Conservation (phyloP, 1,140 invertebrate species). For the Zaprionus capensis region DNA sequence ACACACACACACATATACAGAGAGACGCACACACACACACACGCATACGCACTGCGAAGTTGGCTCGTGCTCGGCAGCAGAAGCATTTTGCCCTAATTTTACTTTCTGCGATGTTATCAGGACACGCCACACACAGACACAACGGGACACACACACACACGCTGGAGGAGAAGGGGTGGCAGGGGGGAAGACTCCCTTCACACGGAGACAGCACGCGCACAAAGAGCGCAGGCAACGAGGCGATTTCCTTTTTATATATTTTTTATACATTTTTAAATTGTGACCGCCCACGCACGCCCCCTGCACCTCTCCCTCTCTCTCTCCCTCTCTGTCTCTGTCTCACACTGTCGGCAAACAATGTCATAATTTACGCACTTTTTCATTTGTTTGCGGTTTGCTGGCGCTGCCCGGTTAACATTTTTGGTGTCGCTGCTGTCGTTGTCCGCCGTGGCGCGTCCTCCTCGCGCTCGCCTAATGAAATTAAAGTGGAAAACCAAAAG, state of each 20-base stretch:
- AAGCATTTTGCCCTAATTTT: slow-evolving; percentile 80
- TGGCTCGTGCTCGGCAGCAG: slow-evolving; percentile 34
- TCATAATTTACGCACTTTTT: slow-evolving; percentile 82
- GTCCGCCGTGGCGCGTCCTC: slow-evolving; percentile 27
- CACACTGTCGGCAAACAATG: slow-evolving; percentile 31
- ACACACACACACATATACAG: slow-evolving; percentile 18
- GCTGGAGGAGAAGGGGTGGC: slow-evolving; percentile 6
- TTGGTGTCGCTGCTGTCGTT: slow-evolving; percentile 2
- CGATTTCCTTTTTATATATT: slow-evolving; percentile 42
- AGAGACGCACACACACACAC: slow-evolving; percentile 13
- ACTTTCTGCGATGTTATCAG: slow-evolving; percentile 82
- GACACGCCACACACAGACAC: slow-evolving; percentile 54
- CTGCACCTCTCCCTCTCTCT: neutral
- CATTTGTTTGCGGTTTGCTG: slow-evolving; percentile 54
- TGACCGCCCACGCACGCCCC: slow-evolving; percentile 26
- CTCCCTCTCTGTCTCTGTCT: neutral
- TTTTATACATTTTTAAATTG: slow-evolving; percentile 32
- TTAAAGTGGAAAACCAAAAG: slow-evolving; percentile 55
- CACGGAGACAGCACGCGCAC: slow-evolving; percentile 38
- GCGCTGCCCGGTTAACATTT: slow-evolving; percentile 62
- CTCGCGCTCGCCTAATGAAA: slow-evolving; percentile 65
- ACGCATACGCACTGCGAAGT: slow-evolving; percentile 13
- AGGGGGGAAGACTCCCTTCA: neutral
- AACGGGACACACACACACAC: slow-evolving; percentile 35
- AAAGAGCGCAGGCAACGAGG: slow-evolving; percentile 36